A percentile compares a stretch with the other conserved stretches of the same genome.
Evolutionary conservation across 2,888 invertebrate species (phyloP).

Genomic region (Hipparchia semele): DNA sequence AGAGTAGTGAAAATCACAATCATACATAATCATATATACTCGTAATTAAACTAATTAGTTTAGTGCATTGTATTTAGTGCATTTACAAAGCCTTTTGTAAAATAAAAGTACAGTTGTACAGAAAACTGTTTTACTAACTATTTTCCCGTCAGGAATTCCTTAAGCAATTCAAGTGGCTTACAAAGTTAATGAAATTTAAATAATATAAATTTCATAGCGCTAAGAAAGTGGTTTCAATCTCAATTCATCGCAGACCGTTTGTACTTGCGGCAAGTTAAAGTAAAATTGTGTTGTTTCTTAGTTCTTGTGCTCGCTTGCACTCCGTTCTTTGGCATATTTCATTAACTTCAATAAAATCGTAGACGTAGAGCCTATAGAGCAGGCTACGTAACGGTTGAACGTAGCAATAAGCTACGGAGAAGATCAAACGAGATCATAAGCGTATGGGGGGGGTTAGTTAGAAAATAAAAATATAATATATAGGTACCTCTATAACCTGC

Average conservation of each 20-base stretch:
- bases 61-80: no score
- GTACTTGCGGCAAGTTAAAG: slow-evolving; percentile 15
- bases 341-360: background rate
- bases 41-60: no score
- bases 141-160: background rate
- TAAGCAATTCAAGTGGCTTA: background rate
- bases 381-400: no score
- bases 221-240: slow-evolving; percentile 7
- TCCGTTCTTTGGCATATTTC: background rate
- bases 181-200: background rate
- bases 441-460: no score
- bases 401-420: no score
- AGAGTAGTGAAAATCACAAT: no score
- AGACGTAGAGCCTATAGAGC: background rate
- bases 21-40: no score
- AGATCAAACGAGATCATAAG: no score
- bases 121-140: background rate
- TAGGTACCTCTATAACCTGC: no score
- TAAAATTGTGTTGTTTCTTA: slow-evolving; percentile 6
- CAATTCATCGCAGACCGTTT: slow-evolving; percentile 1
- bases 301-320: background rate
- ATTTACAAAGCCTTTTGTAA: no score
- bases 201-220: slow-evolving; percentile 12
- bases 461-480: no score
- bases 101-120: background rate